Evolutionary conservation across 2,797 vertebrate species (phyloP).

Genomic region (Vespertilio murinus): DNA sequence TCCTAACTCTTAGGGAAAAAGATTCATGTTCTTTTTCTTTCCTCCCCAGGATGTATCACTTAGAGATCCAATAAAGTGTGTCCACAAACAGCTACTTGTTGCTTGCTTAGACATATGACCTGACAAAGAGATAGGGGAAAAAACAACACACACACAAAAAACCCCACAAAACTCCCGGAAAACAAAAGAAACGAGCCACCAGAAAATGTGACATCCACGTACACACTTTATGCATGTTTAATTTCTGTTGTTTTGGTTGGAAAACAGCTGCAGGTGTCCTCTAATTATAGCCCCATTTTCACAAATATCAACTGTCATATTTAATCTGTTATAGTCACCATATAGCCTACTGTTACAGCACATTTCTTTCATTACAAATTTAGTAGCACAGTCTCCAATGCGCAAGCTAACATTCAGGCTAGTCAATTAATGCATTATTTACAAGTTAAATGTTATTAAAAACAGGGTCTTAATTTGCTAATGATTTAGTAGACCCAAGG

Average conservation of each 20-base stretch:
- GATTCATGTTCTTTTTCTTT: constrained; percentile 61
- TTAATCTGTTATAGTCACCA: constrained; percentile 87
- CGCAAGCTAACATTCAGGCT: constrained; percentile 92
- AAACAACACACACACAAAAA: constrained; percentile 23
- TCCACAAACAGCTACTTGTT: constrained; percentile 73
- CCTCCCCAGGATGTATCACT: constrained; percentile 55
- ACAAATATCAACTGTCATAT: constrained; percentile 90
- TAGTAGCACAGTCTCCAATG: constrained; percentile 88
- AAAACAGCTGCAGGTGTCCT: constrained; percentile 90
- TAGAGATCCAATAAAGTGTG: constrained; percentile 64
- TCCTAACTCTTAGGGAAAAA: constrained; percentile 56
- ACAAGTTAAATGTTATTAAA: constrained; percentile 98
- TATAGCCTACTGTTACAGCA: constrained; percentile 84
- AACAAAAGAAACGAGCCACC: constrained; percentile 80
- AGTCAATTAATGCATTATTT: constrained; percentile 98
- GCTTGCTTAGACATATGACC: constrained; percentile 70
- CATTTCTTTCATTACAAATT: constrained; percentile 88
- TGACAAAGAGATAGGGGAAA: constrained; percentile 57
- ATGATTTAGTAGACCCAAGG: constrained; percentile 95
- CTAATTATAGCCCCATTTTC: constrained; percentile 89
- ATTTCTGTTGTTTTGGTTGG: constrained; percentile 89
- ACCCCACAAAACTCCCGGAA: constrained; percentile 57
- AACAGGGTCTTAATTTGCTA: constrained; percentile 98
- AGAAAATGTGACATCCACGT: constrained; percentile 79
- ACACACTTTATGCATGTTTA: constrained; percentile 85